Conservation (phyloP, 1,140 invertebrate genomes). For the Trachelipus rathkii region DNA sequence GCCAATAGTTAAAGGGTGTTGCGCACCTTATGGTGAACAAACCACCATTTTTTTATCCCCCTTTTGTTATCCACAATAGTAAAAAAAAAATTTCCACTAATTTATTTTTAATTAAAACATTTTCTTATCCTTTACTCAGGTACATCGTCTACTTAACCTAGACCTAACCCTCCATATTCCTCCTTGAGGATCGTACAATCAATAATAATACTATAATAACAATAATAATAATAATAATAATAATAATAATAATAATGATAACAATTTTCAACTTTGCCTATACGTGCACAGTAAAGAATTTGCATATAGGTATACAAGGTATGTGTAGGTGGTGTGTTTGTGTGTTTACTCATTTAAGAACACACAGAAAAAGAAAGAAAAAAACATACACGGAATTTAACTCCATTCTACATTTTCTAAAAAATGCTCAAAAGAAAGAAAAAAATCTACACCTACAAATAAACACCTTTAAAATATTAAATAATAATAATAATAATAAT, state of each 20-base stretch:
- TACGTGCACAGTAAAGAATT: too few relatives aligned
- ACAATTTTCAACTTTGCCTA: too few relatives aligned
- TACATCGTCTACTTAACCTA: background rate
- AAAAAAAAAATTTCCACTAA: background rate
- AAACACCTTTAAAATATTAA: background rate
- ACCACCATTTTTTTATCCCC: background rate
- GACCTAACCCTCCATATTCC: background rate
- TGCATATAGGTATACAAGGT: too few relatives aligned
- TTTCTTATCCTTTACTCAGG: background rate
- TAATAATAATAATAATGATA: too few relatives aligned
- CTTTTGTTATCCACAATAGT: background rate
- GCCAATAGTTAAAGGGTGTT: background rate
- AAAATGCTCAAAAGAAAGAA: background rate
- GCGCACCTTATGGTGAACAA: background rate
- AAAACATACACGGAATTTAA: too few relatives aligned
- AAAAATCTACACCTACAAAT: background rate
- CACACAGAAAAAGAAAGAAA: too few relatives aligned
- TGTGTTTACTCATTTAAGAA: too few relatives aligned
- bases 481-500: background rate
- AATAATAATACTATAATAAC: background rate
- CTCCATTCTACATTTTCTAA: background rate
- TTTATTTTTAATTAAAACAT: background rate
- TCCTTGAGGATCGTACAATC: background rate
- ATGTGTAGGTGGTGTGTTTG: too few relatives aligned
- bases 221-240: background rate